Evolutionary conservation across 1,140 invertebrate genomes (phyloP), one percentile per base, ranked within the genome.

Genomic region (Drosophila saltans): DNA sequence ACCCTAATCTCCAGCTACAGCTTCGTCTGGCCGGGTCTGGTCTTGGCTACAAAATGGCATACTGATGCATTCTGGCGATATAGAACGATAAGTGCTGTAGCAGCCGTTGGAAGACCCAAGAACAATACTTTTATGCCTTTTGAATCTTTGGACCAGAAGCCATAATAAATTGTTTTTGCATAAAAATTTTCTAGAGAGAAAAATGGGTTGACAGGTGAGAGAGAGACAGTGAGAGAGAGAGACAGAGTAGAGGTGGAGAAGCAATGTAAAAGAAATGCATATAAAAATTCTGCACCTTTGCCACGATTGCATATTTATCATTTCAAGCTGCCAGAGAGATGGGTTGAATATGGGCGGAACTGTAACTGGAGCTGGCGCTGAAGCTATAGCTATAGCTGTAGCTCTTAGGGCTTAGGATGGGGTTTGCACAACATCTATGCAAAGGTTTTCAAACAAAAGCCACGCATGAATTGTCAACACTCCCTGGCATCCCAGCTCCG

Each of bases 121-220:
- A 74, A 83, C 80, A 83, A 79, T 83, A 75, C 72, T 83, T 78
- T 77, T 81, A 74, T 81, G 78, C 60, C 62, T 43, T 60, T 55
- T 81, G 71, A 60, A 64, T 71, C 65, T 74, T 55, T 43, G 66
- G 40, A 52, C 58, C 68, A 57, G 67, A 70, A 52, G 65, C 39
- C 45, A 76, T 83, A 84, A 83, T 83, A 83, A 84, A 83, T 83
- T 83, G 81, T 83, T 83, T 83, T 80, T 83, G 81, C 81, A 83
- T 83, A 83, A 79, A 80, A 83, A 79, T 82, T 66, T 59, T 72
- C 45, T 52, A 52, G 21, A 69, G 57, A 80, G 73, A 68, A 80
- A 74, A 80, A 80, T 73, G 64, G 57, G 61, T 66, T 52, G 72
- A 80, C 69, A 69, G 67, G 43, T 63, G 30, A 40, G 73, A 61